Evolutionary conservation across 2,113 vertebrate genomes (phyloP), one percentile per base, ranked within the genome.

Genomic region (Python bivittatus): DNA sequence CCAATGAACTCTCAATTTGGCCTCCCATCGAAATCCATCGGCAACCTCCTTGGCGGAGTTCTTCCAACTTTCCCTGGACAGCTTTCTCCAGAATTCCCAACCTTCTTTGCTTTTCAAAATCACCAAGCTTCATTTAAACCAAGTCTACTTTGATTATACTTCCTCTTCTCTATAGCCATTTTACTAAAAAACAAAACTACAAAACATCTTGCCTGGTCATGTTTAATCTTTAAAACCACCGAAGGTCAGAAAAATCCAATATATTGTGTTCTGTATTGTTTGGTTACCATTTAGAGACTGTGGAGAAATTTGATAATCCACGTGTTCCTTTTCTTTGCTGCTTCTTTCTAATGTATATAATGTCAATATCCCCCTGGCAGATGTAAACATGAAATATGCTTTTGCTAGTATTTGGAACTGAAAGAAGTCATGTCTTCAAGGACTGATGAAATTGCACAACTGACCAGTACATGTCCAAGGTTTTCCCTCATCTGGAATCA

Each of bases 21-120:
- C 7, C n/a, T 84, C 52, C 44, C 86, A 3, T 84, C 90, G 10
- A 44, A 84, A 88, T 5, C 23, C 54, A 4, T n/a, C 9, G 44
- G 84, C 88, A 68, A 72, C n/a, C 83, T 91, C 42, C 58, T 86
- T 6, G 29, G 44, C 1, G 48, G 58, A 57, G 57, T 23, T 27
- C 57, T 58, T 33, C 58, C 83, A 12, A 15, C 58, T 12, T 86
- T 91, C 58, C 44, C 58, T 12, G 90, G 90, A 54, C 84, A 17
- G 1, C 23, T 91, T 53, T 38, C 58, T 64, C 84, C 90, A 10
- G 84, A 91, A 10, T 22, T 86, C 48, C n/a, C 92, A 6, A 44
- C n/a, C 92, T 92, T 68, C 44, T 54, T 89, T n/a, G 12, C 79
- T 23, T 68, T 85, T 29, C 88, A 38, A 17, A 92, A 92, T 4